Percentiles rank a stretch among this genome's conserved stretches.
phyloP scores from a whole-genome alignment of 2,888 invertebrate species.

The Eupithecia inturbata region DNA sequence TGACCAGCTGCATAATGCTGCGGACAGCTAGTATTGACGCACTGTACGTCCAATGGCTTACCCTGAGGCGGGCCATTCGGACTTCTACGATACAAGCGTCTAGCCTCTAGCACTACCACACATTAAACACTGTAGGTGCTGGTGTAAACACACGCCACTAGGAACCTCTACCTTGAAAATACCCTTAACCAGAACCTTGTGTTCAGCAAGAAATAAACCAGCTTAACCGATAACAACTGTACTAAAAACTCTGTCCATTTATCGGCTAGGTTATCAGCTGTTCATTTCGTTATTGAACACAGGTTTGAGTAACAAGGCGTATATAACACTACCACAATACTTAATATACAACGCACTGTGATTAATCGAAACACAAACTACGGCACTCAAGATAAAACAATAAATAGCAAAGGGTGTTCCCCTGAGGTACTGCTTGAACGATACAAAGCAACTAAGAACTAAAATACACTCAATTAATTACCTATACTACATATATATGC shows the following conservation, averaged over 20 bases:
- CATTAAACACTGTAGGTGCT: not conserved
- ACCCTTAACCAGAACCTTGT: too few species aligned
- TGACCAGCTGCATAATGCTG: constrained; percentile 63
- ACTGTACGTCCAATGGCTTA: constrained; percentile 14
- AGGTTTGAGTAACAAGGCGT: not conserved
- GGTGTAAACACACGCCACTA: not conserved
- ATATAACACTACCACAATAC: not conserved
- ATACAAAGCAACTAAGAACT: constrained; percentile 30
- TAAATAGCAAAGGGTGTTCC: constrained; percentile 5
- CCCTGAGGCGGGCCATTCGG: constrained; percentile 1
- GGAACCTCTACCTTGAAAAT: not conserved
- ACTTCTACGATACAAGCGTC: constrained; percentile 6
- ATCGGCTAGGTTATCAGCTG: constrained; percentile 6
- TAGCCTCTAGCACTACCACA: not conserved
- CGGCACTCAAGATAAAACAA: not conserved
- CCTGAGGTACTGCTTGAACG: constrained; percentile 20
- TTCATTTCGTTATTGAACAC: not conserved
- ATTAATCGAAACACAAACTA: not conserved
- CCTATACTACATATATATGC: not conserved
- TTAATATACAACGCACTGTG: not conserved
- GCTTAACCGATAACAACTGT: not conserved
- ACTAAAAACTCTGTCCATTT: not conserved
- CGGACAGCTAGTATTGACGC: constrained; percentile 79
- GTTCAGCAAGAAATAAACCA: constrained; percentile 10
- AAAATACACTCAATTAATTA: constrained; percentile 11